Conservation (phyloP, 2,113 vertebrate genomes). For the Tympanuchus pallidicinctus region DNA sequence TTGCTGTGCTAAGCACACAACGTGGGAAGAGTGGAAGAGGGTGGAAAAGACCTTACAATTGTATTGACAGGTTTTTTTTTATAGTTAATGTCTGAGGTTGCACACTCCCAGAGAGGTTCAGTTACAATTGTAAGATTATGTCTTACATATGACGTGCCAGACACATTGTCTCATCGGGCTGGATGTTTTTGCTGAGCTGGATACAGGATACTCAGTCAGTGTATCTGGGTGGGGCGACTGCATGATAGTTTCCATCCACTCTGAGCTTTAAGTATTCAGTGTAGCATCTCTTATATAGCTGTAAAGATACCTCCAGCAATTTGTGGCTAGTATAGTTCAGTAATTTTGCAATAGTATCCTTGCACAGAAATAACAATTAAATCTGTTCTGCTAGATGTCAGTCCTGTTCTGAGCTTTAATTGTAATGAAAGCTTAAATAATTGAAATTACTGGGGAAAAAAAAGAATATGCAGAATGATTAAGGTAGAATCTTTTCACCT, state of each 20-base stretch:
- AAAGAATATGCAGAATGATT: neutral
- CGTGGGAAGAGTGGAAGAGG: neutral
- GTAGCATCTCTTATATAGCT: neutral
- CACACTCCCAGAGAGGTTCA: neutral
- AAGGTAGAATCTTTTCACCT: neutral
- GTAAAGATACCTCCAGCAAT: neutral
- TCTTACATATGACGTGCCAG: neutral
- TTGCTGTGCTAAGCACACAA: neutral
- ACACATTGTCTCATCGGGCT: neutral
- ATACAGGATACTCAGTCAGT: neutral
- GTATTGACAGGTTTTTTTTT: neutral
- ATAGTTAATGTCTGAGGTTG: neutral
- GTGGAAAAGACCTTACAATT: neutral
- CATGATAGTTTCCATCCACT: neutral
- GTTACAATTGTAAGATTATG: neutral
- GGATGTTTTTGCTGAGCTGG: neutral
- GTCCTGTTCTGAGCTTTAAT: slow-evolving; percentile 1
- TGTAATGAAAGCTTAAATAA: neutral
- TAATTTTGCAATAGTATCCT: neutral
- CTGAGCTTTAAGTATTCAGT: neutral
- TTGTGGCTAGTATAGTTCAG: neutral
- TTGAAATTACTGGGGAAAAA: neutral
- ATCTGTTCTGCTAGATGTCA: neutral
- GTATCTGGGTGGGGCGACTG: neutral
- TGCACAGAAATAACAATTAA: neutral